Base-by-base conservation (phyloP, 2,113 vertebrate genomes). In the Lates calcarifer region DNA sequence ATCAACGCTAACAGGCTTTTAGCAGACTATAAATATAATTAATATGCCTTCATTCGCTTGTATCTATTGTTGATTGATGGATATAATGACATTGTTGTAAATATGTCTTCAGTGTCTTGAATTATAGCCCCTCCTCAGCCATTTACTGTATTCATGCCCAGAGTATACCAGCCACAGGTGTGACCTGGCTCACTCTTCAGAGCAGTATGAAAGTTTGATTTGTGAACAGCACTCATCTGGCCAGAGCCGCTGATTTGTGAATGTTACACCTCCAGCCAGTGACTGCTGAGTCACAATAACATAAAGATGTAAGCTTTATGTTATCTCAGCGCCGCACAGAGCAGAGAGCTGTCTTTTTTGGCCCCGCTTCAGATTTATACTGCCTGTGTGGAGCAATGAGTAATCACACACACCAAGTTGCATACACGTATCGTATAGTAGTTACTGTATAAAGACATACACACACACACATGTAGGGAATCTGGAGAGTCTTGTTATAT, bases 251-350 rank as follows among this genome's bases (percentile, higher is more conserved):
- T 74, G 77, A 84, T 79, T 87, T 88, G 73, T 65, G 51, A 76
- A 39, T 45, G 39, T 78, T 73, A 55, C 70, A 67, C 67, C 55
- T 51, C 10, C 55, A 65, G 45, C 41, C 49, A 14, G 56, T 78
- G 65, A 76, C 83, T 83, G 71, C 71, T 81, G 66, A 88, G 73
- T 78, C 83, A 86, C 75, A 51, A 43, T 60, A 83, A 73, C 56
- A 69, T 78, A 81, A 84, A 85, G 61, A 82, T 75, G 71, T 70
- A 41, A 83, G 65, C 41, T 74, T 65, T 69, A 74, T 83, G 67
- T 82, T 81, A 74, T 88, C 53, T 69, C 61, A 83, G 58, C 77
- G 77, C 78, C 37, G 35, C 35, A 43, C 22, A 82, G 51, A 74
- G 37, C 26, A 69, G 62, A 55, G 26, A 76, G 53, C 39, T 47